Conservation (phyloP, 2,888 invertebrate genomes). For the Cosmopolites sordidus region DNA sequence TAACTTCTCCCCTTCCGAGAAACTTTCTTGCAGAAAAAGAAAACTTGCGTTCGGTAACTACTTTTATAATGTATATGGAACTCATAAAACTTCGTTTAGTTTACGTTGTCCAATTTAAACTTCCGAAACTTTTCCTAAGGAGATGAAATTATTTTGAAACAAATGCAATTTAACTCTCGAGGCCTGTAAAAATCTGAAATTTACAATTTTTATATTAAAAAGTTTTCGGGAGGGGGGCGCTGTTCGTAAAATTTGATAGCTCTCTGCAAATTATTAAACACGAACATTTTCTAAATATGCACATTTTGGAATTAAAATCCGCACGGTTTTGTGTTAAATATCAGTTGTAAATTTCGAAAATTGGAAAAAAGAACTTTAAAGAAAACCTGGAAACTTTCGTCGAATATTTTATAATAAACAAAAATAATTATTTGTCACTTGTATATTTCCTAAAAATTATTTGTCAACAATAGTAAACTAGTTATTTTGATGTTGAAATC, state of each 20-base stretch:
- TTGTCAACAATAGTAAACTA: too few species aligned
- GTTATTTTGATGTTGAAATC: too few species aligned
- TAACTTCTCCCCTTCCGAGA: constrained; percentile 32
- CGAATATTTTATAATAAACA: too few species aligned
- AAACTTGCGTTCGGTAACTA: constrained; percentile 38
- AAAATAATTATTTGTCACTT: too few species aligned
- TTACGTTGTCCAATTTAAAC: constrained; percentile 46
- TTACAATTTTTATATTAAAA: constrained; percentile 27
- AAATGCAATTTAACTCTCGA: constrained; percentile 41
- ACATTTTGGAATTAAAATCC: background rate
- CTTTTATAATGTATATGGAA: constrained; percentile 46
- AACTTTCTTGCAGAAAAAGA: constrained; percentile 33
- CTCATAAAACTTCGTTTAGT: constrained; percentile 46
- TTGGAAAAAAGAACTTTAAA: too few species aligned
- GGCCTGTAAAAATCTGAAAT: constrained; percentile 23
- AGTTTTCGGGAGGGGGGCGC: constrained; percentile 8
- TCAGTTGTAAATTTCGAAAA: too few species aligned
- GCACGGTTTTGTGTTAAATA: too few species aligned
- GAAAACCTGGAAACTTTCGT: too few species aligned
- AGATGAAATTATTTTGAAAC: constrained; percentile 46
- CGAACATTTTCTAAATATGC: background rate
- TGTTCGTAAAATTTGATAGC: constrained; percentile 13
- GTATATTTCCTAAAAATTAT: too few species aligned
- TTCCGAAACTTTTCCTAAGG: constrained; percentile 41
- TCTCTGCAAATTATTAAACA: background rate